Percentiles rank a stretch among this genome's conserved stretches.
phyloP scores from a whole-genome alignment of 2,113 vertebrate species.

The Petroica traversi region DNA sequence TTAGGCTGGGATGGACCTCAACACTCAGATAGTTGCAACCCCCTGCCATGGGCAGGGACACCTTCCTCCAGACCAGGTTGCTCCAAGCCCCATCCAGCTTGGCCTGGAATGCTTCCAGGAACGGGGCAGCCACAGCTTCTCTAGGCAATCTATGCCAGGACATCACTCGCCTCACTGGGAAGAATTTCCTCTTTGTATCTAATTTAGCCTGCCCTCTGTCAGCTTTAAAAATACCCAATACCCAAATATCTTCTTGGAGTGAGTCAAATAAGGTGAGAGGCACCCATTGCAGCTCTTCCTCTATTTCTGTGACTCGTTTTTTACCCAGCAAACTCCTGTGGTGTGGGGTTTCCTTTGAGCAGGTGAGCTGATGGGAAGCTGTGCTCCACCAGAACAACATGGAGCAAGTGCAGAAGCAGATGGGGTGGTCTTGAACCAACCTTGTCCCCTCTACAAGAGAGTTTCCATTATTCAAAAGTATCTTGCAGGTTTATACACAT shows the following conservation, averaged over 20 bases:
- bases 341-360: not conserved
- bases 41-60: not conserved
- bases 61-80: not conserved
- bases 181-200: not conserved
- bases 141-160: not conserved
- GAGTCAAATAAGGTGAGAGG: not conserved
- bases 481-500: not conserved
- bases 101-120: not conserved
- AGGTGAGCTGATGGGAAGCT: not conserved
- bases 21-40: not conserved
- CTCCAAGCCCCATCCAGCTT: not conserved
- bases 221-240: not conserved
- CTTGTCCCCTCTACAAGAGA: not conserved
- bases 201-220: not conserved
- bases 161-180: not conserved
- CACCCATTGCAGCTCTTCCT: not conserved
- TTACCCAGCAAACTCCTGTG: not conserved
- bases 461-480: not conserved
- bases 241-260: not conserved
- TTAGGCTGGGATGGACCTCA: not conserved
- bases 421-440: not conserved
- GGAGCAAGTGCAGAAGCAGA: not conserved
- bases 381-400: rapidly evolving
- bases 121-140: not conserved
- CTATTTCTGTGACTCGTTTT: not conserved